Evolutionary conservation across 2,797 vertebrate species (phyloP).

Genomic region (Ptychadena robeensis): DNA sequence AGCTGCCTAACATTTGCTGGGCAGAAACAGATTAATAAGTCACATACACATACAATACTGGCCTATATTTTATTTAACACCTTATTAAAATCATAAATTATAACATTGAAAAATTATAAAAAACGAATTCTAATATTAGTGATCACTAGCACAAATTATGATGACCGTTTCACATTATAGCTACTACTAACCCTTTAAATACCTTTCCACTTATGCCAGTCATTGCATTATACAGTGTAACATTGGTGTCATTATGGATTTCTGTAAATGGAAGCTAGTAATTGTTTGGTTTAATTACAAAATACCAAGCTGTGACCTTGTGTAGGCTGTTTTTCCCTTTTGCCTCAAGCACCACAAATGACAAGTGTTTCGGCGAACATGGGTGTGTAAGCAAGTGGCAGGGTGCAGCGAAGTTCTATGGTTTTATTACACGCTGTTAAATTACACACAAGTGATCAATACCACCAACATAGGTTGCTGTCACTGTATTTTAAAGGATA

Average conservation of each 20-base stretch:
- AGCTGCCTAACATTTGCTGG: too few species aligned
- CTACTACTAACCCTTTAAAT: too few species aligned
- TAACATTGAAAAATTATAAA: too few species aligned
- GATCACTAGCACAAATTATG: too few species aligned
- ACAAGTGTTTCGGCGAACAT: conserved; percentile 3
- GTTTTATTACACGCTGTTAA: conserved; percentile 38
- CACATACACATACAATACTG: too few species aligned
- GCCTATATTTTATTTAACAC: too few species aligned
- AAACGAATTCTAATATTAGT: too few species aligned
- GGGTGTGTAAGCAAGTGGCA: neutral
- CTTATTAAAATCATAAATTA: too few species aligned
- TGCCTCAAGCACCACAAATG: conserved; percentile 31
- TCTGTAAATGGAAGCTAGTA: neutral
- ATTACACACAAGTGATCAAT: conserved; percentile 38
- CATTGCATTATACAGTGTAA: neutral
- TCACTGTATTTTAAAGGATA: conserved; percentile 1
- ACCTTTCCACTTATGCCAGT: conserved; percentile 12
- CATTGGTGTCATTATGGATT: neutral
- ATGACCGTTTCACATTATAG: too few species aligned
- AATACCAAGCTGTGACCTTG: conserved; percentile 10
- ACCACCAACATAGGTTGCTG: conserved; percentile 7
- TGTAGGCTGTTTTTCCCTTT: neutral
- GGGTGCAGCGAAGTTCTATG: neutral
- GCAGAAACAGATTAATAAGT: too few species aligned
- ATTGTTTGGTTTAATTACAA: conserved; percentile 12